Evolutionary conservation across 2,888 invertebrate genomes (phyloP).

Genomic region (Torymus tubicola): DNA sequence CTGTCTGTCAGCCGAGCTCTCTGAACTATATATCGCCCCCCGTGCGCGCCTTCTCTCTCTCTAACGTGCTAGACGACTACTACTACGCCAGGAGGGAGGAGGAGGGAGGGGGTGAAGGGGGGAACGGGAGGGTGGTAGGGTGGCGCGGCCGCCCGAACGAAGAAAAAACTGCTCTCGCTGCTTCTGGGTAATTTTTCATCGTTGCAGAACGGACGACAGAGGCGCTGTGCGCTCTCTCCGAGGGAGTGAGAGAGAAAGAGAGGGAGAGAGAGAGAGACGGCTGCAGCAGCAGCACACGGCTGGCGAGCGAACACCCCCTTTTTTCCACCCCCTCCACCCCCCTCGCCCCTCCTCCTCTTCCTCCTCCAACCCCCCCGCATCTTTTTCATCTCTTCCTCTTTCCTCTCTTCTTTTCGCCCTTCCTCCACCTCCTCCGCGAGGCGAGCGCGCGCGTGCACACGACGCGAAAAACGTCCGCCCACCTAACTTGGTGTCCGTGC

Average conservation of each 20-base stretch:
- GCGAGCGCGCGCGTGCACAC: not conserved
- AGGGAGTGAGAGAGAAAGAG: slow-evolving; percentile 46
- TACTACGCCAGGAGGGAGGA: slow-evolving; percentile 23
- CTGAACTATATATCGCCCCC: slow-evolving; percentile 40
- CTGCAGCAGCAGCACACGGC: too few relatives aligned
- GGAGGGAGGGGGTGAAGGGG: too few relatives aligned
- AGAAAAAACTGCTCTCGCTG: slow-evolving; percentile 68
- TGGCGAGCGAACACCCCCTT: slow-evolving; percentile 26
- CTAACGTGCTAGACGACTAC: slow-evolving; percentile 49
- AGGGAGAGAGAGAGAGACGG: slow-evolving; percentile 47
- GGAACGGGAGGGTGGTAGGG: slow-evolving; percentile 2
- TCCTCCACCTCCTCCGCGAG: slow-evolving; percentile 47
- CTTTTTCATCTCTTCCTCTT: slow-evolving; percentile 57
- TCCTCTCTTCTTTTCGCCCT: slow-evolving; percentile 60
- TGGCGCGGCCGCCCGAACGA: slow-evolving; percentile 59
- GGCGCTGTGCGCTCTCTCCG: slow-evolving; percentile 61
- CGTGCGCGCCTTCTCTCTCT: slow-evolving; percentile 40
- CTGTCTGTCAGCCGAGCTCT: slow-evolving; percentile 73
- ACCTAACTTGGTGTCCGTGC: slow-evolving; percentile 52
- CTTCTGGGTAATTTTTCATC: slow-evolving; percentile 75
- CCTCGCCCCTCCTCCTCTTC: slow-evolving; percentile 26
- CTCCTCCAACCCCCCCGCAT: slow-evolving; percentile 51
- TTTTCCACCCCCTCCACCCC: slow-evolving; percentile 59
- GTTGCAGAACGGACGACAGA: slow-evolving; percentile 73
- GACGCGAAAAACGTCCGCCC: slow-evolving; percentile 58